Evolutionary conservation across 1,140 invertebrate genomes (phyloP), one percentile per base, ranked within the genome.

Genomic region (Ostrea denselamellosa): DNA sequence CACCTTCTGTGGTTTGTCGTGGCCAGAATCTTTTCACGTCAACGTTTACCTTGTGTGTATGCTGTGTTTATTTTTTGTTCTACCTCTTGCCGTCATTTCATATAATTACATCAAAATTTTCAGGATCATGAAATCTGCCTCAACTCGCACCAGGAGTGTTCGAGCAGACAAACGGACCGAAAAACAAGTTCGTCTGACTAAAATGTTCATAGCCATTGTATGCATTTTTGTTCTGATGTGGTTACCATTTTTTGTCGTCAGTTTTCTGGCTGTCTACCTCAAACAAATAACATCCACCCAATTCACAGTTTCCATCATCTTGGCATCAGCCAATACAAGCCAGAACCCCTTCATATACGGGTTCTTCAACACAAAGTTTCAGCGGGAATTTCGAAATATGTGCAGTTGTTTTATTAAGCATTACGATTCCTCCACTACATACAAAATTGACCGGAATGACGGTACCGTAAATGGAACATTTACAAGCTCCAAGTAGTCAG

Each of bases 321-420:
- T 92, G 52, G 90, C 90, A 0, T 87, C 90, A 25, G 81, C 87
- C 8, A 92, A 91, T 86, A 90, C 90, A 7, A 90, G 90, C 52
- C 90, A 90, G 58, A 92, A 92, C 71, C 91, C 91, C 34, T 25
- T 92, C 9, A 87, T 92, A 56, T 92, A 92, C 81, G 91, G 91
- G 14, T 92, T 90, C 84, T 92, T 92, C 62, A 92, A 92, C 86
- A 88, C 85, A 19, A 86, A 87, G 28, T 89, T 90, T 52, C 54
- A 91, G 51, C 83, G 87, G 65, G 90, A 91, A 71, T 91, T 90
- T 85, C 88, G 87, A 83, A 85, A n/a, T 17, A 88, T 91, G 84
- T 91, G 88, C 58, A 87, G 85, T 56, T 89, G 89, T 56, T 88
- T 62, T 44, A 22, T 85, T 2, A n/a, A 28, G 17, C 51, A 19